Evolutionary conservation across 1,140 invertebrate species (phyloP), one percentile per base, ranked within the genome.

Genomic region (Antheraea pernyi): DNA sequence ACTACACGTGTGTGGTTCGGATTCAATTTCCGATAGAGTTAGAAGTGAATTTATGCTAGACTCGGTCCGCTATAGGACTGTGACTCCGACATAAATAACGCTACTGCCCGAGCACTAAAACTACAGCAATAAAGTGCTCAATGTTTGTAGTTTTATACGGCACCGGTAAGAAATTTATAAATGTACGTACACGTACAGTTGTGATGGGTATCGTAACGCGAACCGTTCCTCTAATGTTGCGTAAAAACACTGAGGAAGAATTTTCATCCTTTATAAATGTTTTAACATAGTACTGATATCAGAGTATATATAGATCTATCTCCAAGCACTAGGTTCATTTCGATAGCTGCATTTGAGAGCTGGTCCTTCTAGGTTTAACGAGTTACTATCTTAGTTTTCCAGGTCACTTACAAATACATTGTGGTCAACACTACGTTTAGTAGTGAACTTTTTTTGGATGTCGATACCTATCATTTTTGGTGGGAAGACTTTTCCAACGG

Each of bases 1-100:
- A 69, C 79, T 65, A 72, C 67, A 76, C 61, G 62, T 71, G n/a
- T n/a, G 70, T 77, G 46, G 73, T 79, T 74, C 67, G 68, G 75
- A 79, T 81, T 81, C 80, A 78, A 81, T 81, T 81, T 81, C 80
- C 78, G 76, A 75, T 74, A 72, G 69, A 69, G 74, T 77, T 73
- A 76, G 74, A 77, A 72, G 74, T 74, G 71, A 80, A 80, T 78
- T 80, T 77, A 80, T 80, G 73, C 76, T 68, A 73, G 68, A 76
- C 73, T 78, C 71, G 73, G 72, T 71, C 77, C 73, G 72, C 10
- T 53, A 13, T 53, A 53, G 46, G 16, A 53, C 46, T 53, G 11
- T 53, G 46, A 53, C 60, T 36, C 13, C 60, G 19, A 30, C 60
- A 36, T 61, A 61, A 61, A 61, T 61, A 61, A 61, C 19, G 46